Percentiles rank a stretch among this genome's conserved stretches.
These are phyloP conservation scores for Rhamphomyia laevipes DNA, from an alignment of 2,888 invertebrate species.

Conservation along the genomic window DNA sequence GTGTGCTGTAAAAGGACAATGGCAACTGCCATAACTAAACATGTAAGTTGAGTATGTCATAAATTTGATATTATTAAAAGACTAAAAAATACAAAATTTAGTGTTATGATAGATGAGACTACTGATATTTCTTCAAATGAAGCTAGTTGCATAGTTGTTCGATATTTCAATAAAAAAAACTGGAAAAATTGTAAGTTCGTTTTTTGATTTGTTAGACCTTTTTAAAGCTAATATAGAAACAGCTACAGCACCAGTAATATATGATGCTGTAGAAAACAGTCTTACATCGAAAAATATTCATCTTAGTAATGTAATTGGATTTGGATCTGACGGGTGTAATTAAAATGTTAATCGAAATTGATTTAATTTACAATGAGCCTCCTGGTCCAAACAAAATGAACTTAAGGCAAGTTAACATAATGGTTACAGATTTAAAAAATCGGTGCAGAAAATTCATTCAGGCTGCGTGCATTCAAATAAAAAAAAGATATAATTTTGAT, in stretches of 20 bases:
- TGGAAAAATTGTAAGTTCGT: not conserved
- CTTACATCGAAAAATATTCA: too few relatives aligned
- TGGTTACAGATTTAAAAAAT: too few relatives aligned
- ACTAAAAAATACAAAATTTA: not conserved
- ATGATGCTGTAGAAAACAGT: too few relatives aligned
- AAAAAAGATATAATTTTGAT: too few relatives aligned
- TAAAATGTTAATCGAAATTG: too few relatives aligned
- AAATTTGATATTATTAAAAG: not conserved
- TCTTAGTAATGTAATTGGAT: too few relatives aligned
- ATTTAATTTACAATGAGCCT: too few relatives aligned
- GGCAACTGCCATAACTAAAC: not conserved
- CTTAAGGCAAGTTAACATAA: too few relatives aligned
- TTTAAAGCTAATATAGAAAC: not conserved
- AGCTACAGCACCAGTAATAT: too few relatives aligned
- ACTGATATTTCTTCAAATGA: not conserved
- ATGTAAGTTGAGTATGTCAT: not conserved
- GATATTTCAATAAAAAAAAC: not conserved
- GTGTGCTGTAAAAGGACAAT: not conserved
- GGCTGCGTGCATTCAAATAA: too few relatives aligned
- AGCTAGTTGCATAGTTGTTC: not conserved
- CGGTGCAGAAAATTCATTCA: too few relatives aligned
- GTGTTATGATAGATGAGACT: not conserved
- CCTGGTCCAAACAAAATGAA: too few relatives aligned
- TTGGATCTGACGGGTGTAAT: not conserved
- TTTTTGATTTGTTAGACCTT: not conserved